Evolutionary conservation across 2,797 vertebrate genomes (phyloP), one percentile per base, ranked within the genome.

Genomic region (Pseudocheirus occidentalis): DNA sequence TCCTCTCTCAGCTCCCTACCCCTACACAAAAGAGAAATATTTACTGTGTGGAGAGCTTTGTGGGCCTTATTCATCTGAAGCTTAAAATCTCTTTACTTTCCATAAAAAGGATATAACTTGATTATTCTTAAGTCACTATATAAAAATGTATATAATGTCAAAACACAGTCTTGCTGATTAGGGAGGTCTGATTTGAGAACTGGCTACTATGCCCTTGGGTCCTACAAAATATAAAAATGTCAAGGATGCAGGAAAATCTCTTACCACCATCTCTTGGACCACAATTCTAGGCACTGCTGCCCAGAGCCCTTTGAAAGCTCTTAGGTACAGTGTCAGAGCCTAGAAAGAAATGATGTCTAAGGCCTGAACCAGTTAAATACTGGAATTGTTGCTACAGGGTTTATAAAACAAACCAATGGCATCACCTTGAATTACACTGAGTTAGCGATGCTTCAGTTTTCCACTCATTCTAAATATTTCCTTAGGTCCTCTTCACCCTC

Each of bases 81-180:
- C 94, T 34, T 93, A 24, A 95, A 94, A 73, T 96, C 28, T n/a
- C 66, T 92, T 92, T 29, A 4, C 57, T 96, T 95, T 92, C 52
- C 56, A 81, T 90, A 52, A 93, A 92, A 62, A 93, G 34, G 73
- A 0, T 92, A 53, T 54, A 93, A 93, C n/a, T 95, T 62, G 28
- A 55, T 62, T 81, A 87, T 94, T 1, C 34, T 55, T 52, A n/a
- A 21, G 29, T 57, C 95, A 93, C 92, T 14, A 40, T 94, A 94
- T 94, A 34, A 62, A n/a, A n/a, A n/a, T n/a, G n/a, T n/a, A n/a
- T n/a, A 34, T 92, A 40, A 55, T 95, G 91, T 90, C 55, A 92
- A 91, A 90, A 55, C 54, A 62, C 13, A 54, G 27, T 40, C 55
- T 93, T 95, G 53, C n/a, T 57, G 89, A 93, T 66, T 58, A 93